These are phyloP conservation scores for Phalacrocorax aristotelis DNA, from an alignment of 2,113 vertebrate species.

Conservation along the genomic window DNA sequence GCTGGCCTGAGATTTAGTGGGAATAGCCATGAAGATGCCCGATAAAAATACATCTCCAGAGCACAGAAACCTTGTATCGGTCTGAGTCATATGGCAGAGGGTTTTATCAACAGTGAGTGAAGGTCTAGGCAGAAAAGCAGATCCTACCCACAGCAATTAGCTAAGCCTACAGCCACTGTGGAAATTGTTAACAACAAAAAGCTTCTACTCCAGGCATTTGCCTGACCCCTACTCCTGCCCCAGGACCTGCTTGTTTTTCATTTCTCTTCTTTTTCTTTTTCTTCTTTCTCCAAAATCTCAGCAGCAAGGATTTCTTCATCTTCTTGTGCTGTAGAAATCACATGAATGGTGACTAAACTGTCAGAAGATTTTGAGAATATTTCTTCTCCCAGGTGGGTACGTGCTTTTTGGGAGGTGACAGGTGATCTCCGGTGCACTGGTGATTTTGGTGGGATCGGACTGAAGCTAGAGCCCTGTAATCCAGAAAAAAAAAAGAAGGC, in stretches of 20 bases:
- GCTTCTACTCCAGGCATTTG: neutral
- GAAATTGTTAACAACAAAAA: neutral
- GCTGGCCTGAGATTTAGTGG: neutral
- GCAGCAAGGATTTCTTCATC: conserved; percentile 79
- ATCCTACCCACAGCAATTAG: neutral
- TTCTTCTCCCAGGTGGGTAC: neutral
- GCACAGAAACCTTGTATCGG: neutral
- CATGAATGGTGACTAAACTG: conserved; percentile 69
- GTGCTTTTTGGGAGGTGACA: neutral
- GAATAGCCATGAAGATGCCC: neutral
- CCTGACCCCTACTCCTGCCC: neutral
- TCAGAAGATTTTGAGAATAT: conserved; percentile 64
- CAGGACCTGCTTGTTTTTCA: neutral
- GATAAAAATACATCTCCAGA: neutral
- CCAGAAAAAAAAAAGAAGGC: neutral
- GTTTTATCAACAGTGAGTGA: neutral
- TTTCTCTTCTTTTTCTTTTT: conserved; percentile 1
- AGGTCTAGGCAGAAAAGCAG: neutral
- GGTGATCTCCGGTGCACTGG: conserved; percentile 68
- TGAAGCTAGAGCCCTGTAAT: conserved; percentile 64
- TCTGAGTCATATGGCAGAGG: neutral
- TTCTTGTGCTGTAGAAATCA: conserved; percentile 59
- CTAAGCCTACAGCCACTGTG: neutral
- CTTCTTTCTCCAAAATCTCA: conserved; percentile 59
- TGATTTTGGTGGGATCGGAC: conserved; percentile 60